Evolutionary conservation across 2,797 vertebrate species (phyloP).

Genomic region (Picus viridis): DNA sequence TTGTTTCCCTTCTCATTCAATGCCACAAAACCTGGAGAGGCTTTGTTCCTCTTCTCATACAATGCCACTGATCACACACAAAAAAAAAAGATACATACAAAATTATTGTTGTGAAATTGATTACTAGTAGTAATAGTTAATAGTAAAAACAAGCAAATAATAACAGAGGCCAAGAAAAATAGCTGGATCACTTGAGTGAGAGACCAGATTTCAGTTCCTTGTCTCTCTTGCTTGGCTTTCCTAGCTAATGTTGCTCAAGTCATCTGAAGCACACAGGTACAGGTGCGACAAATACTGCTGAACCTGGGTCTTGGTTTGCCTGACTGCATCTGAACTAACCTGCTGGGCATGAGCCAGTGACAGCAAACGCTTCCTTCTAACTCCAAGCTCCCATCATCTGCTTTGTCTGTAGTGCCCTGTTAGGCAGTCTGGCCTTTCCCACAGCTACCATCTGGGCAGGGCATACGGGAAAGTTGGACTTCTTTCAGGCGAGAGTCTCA

Average conservation of each 20-base stretch:
- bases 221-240: neutral
- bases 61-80: neutral
- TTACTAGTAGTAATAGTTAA: neutral
- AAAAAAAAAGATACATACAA: neutral
- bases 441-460: constrained; percentile 19
- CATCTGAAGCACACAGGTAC: neutral
- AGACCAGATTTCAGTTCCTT: neutral
- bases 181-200: neutral
- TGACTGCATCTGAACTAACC: neutral
- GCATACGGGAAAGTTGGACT: constrained; percentile 22
- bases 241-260: neutral
- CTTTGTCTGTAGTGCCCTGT: neutral
- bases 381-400: neutral
- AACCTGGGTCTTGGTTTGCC: neutral
- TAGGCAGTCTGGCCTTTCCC: constrained; percentile 1
- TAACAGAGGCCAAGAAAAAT: neutral
- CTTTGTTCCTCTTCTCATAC: neutral
- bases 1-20: neutral
- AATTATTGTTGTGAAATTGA: neutral
- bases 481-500: neutral
- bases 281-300: neutral
- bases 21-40: neutral
- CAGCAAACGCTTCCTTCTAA: neutral
- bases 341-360: neutral
- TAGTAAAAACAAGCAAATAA: neutral